Evolutionary conservation across 2,113 vertebrate genomes (phyloP).

Genomic region (Recurvirostra avosetta): DNA sequence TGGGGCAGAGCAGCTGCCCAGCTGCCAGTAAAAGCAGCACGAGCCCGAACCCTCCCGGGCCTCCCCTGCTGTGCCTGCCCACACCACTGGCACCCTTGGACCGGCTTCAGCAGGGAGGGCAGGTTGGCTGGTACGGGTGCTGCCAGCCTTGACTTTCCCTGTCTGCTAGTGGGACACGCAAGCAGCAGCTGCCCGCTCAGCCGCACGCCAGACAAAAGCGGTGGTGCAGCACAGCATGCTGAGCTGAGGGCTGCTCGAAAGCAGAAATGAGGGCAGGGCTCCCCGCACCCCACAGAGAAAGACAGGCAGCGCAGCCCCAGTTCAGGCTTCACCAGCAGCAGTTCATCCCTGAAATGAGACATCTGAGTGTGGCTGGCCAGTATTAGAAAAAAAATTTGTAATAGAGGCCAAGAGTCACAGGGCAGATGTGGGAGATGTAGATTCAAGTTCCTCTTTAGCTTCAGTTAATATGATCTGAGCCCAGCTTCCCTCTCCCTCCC

Average conservation of each 20-base stretch:
- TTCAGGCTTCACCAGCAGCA: background rate
- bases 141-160: background rate
- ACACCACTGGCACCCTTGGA: background rate
- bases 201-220: accelerated
- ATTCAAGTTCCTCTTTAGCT: background rate
- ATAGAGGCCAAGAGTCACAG: background rate
- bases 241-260: background rate
- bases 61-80: background rate
- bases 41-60: background rate
- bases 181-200: background rate
- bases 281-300: background rate
- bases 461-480: background rate
- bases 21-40: background rate
- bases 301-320: accelerated
- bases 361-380: accelerated
- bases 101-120: background rate
- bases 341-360: background rate
- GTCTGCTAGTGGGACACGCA: background rate
- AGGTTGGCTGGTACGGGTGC: background rate
- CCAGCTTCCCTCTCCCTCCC: background rate
- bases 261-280: background rate
- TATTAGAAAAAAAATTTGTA: background rate
- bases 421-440: background rate
- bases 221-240: background rate
- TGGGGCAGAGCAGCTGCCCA: background rate